Conservation (phyloP, 2,888 invertebrate genomes). For the Ectemnius cavifrons region DNA sequence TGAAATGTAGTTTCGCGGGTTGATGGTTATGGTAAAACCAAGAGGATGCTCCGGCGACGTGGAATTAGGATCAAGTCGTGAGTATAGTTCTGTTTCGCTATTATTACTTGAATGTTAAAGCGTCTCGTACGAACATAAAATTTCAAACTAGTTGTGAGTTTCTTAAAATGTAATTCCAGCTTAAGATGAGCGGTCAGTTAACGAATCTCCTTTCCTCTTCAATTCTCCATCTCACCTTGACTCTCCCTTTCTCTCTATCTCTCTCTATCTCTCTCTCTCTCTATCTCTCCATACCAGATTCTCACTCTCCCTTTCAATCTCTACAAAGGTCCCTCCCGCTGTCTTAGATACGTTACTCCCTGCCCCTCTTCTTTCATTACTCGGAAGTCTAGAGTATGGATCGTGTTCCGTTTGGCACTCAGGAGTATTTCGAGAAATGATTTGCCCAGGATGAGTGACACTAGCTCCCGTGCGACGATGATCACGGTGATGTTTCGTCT, state of each 20-base stretch:
- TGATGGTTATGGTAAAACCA: background rate
- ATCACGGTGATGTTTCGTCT: slow-evolving; percentile 9
- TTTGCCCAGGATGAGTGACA: slow-evolving; percentile 34
- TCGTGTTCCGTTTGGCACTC: slow-evolving; percentile 68
- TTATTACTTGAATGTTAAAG: slow-evolving; percentile 32
- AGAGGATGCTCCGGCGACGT: background rate
- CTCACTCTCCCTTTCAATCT: background rate
- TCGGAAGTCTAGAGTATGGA: slow-evolving; percentile 37
- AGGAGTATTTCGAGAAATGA: slow-evolving; percentile 68
- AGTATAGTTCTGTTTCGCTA: slow-evolving; percentile 31
- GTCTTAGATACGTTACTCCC: background rate
- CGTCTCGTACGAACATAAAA: slow-evolving; percentile 30
- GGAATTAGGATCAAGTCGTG: background rate
- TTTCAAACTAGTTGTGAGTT: slow-evolving; percentile 34
- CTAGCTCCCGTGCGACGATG: slow-evolving; percentile 8
- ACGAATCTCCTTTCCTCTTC: slow-evolving; percentile 25
- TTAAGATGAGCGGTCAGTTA: slow-evolving; percentile 29
- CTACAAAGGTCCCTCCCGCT: background rate
- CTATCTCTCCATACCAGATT: slow-evolving; percentile 8
- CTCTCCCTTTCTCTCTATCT: background rate
- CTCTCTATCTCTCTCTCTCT: slow-evolving; percentile 16
- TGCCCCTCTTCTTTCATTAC: slow-evolving; percentile 4
- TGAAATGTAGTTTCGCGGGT: slow-evolving; percentile 26
- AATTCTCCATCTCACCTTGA: background rate
- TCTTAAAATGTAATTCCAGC: slow-evolving; percentile 34